Conservation (phyloP, 1,140 invertebrate species). For the Euwallacea fornicatus region DNA sequence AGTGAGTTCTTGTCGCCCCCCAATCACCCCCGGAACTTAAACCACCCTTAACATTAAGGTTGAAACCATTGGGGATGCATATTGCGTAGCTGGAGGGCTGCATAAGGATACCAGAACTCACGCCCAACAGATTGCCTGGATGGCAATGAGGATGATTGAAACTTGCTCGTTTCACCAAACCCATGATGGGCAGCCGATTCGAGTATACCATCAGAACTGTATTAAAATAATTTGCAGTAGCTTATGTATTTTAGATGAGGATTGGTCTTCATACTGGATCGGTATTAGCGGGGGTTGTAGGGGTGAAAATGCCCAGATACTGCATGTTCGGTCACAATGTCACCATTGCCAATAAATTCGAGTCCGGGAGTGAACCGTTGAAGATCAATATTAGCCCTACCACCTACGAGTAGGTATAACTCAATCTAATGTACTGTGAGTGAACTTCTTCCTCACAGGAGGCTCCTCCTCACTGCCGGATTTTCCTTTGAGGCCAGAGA, state of each 20-base stretch:
- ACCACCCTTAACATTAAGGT: constrained; percentile 63
- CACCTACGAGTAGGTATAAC: constrained; percentile 75
- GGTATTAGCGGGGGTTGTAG: constrained; percentile 87
- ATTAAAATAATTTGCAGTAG: neutral
- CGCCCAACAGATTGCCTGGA: constrained; percentile 93
- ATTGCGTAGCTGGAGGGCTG: constrained; percentile 90
- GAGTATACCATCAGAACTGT: constrained; percentile 59
- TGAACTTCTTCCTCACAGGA: constrained; percentile 57
- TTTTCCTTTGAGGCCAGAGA: constrained; percentile 78
- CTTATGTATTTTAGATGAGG: constrained; percentile 73
- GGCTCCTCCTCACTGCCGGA: constrained; percentile 71
- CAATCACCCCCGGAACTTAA: no score
- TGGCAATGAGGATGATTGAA: constrained; percentile 90
- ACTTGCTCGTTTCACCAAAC: constrained; percentile 83
- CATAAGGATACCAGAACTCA: constrained; percentile 81
- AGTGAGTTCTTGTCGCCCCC: constrained; percentile 56
- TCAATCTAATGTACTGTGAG: neutral
- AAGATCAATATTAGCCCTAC: constrained; percentile 91
- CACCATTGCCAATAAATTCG: constrained; percentile 92
- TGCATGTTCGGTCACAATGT: constrained; percentile 92
- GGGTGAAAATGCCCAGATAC: constrained; percentile 87
- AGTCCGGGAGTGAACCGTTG: constrained; percentile 87
- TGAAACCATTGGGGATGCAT: constrained; percentile 93
- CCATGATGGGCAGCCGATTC: constrained; percentile 87
- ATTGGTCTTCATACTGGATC: constrained; percentile 91